Percentiles rank a stretch among this genome's conserved stretches.
These are phyloP conservation scores for Phacellophora camtschatica DNA, from an alignment of 30 jellyfish, hydroid and myxozoan species.

Conservation along the genomic window DNA sequence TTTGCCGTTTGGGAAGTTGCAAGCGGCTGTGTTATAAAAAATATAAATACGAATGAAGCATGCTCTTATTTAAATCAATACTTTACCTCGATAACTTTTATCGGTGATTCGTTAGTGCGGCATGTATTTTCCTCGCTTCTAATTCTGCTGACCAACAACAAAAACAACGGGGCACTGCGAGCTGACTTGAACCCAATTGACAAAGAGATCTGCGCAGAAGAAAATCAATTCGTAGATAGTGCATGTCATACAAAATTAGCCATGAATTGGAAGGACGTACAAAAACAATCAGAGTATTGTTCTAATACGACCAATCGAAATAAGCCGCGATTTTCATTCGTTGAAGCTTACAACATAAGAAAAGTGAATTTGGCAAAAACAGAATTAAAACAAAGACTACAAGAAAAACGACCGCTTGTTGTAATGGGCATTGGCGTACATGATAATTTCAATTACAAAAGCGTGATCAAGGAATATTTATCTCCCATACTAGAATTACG, in stretches of 20 bases:
- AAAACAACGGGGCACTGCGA: conserved; percentile 73
- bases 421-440: conserved; percentile 90
- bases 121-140: conserved; percentile 80
- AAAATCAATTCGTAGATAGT: conserved; percentile 91
- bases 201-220: conserved; percentile 75
- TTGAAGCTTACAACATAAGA: conserved; percentile 67
- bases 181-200: conserved; percentile 15
- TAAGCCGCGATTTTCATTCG: conserved; percentile 65
- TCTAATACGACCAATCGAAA: not conserved
- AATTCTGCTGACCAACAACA: conserved; percentile 65
- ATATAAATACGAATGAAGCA: conserved; percentile 37
- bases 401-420: conserved; percentile 66
- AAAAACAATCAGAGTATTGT: conserved; percentile 58
- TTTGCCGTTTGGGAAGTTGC: conserved; percentile 69
- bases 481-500: conserved; percentile 50
- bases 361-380: conserved; percentile 54
- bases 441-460: conserved; percentile 73
- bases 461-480: conserved; percentile 57
- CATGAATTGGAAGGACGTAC: conserved; percentile 72
- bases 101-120: conserved; percentile 94
- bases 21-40: conserved; percentile 32
- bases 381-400: conserved; percentile 29
- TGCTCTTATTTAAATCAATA: conserved; percentile 51
- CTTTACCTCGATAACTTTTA: conserved; percentile 77
- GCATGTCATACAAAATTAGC: conserved; percentile 87